Evolutionary conservation across 2,797 vertebrate genomes (phyloP).

Genomic region (Malurus leucopterus): DNA sequence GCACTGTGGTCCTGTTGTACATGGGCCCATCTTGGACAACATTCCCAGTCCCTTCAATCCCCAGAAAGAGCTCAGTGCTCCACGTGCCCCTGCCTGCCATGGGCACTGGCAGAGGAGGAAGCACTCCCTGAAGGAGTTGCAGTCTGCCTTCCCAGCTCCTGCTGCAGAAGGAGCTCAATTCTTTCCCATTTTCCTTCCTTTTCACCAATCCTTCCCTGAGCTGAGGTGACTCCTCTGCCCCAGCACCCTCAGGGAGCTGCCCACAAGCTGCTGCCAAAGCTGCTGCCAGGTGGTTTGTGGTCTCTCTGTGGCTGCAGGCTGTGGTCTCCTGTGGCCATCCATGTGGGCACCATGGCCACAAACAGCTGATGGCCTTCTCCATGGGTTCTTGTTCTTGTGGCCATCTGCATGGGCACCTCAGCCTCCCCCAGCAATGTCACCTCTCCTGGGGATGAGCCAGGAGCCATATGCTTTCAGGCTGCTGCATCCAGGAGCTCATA

Average conservation of each 20-base stretch:
- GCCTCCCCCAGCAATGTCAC: neutral
- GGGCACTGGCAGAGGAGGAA: fast-evolving
- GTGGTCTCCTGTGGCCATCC: neutral
- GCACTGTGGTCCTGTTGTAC: fast-evolving
- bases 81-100: fast-evolving
- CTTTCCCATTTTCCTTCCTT: neutral
- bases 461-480: neutral
- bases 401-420: fast-evolving
- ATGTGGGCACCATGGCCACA: neutral
- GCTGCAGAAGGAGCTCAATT: neutral
- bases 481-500: neutral
- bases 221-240: neutral
- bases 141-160: neutral
- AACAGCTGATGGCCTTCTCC: neutral
- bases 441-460: neutral
- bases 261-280: neutral
- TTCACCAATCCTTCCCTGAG: neutral
- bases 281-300: neutral
- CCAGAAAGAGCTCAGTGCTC: neutral
- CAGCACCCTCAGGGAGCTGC: neutral
- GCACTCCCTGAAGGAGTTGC: neutral
- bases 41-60: neutral
- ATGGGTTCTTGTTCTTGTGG: neutral
- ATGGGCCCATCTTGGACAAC: fast-evolving
- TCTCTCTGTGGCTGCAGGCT: neutral